Percentiles rank a stretch among this genome's conserved stretches.
phyloP scores from a whole-genome alignment of 1,140 invertebrate genomes.

The Tyrophagus putrescentiae region DNA sequence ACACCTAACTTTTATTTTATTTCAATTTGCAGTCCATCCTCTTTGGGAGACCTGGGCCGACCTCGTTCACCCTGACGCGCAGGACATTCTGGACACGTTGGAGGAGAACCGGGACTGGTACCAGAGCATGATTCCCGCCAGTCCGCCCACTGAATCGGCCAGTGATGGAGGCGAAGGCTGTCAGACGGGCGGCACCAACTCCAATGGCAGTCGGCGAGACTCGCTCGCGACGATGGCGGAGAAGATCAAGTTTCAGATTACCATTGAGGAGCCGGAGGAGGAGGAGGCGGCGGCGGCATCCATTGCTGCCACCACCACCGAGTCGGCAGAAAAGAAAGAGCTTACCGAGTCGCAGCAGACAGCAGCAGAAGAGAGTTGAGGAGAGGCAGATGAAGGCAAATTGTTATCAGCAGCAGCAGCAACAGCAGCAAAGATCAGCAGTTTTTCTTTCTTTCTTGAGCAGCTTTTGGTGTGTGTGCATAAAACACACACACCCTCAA shows the following conservation, averaged over 20 bases:
- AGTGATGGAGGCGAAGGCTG: neutral
- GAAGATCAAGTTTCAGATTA: slow-evolving; percentile 47
- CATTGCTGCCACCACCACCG: no score
- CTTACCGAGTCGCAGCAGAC: slow-evolving; percentile 1
- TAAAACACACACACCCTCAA: no score
- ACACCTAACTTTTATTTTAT: neutral
- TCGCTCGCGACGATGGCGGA: slow-evolving; percentile 36
- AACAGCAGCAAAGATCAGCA: no score
- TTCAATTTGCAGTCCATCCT: slow-evolving; percentile 53
- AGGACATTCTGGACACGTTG: slow-evolving; percentile 88
- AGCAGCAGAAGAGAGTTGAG: no score
- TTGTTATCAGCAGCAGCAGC: no score
- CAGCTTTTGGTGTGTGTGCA: no score
- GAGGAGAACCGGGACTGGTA: slow-evolving; percentile 98
- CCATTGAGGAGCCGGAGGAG: slow-evolving; percentile 58
- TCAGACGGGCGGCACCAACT: neutral
- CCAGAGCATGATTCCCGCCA: slow-evolving; percentile 52
- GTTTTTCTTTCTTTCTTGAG: no score
- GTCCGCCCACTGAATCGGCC: slow-evolving; percentile 33
- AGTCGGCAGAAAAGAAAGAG: slow-evolving; percentile 5
- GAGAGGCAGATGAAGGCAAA: no score
- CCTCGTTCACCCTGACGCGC: slow-evolving; percentile 92
- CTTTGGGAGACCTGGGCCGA: slow-evolving; percentile 99
- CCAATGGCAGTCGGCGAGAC: slow-evolving; percentile 23
- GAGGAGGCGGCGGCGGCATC: slow-evolving; percentile 24